Evolutionary conservation across 2,113 vertebrate genomes (phyloP).

Genomic region (Daphoenositta chrysoptera): DNA sequence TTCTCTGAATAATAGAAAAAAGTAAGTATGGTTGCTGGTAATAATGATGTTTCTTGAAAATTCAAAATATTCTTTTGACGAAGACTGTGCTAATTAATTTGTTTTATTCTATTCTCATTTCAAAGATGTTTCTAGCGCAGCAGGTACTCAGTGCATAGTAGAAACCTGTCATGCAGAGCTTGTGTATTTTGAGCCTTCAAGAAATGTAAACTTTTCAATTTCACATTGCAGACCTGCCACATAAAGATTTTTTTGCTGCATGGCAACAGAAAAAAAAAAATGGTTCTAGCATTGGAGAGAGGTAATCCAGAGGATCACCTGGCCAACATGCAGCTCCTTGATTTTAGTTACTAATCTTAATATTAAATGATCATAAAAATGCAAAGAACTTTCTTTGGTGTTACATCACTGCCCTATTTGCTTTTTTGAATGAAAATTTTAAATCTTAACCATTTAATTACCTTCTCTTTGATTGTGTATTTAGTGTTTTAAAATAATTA

Average conservation of each 20-base stretch:
- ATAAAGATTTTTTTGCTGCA: not conserved
- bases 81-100: not conserved
- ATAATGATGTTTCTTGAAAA: not conserved
- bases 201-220: not conserved
- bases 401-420: not conserved
- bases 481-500: not conserved
- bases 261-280: not conserved
- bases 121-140: not conserved
- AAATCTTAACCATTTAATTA: not conserved
- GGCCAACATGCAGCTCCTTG: not conserved
- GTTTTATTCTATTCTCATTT: not conserved
- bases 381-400: not conserved
- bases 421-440: not conserved
- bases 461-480: not conserved
- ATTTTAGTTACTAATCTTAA: not conserved
- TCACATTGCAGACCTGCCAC: not conserved
- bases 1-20: not conserved
- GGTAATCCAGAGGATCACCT: not conserved
- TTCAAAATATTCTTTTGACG: not conserved
- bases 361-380: not conserved
- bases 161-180: not conserved
- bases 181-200: not conserved
- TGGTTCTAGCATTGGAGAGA: not conserved
- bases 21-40: not conserved
- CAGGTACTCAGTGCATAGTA: not conserved